Base-by-base conservation (phyloP, 2,888 invertebrate species). In the Eremobia ochroleuca region DNA sequence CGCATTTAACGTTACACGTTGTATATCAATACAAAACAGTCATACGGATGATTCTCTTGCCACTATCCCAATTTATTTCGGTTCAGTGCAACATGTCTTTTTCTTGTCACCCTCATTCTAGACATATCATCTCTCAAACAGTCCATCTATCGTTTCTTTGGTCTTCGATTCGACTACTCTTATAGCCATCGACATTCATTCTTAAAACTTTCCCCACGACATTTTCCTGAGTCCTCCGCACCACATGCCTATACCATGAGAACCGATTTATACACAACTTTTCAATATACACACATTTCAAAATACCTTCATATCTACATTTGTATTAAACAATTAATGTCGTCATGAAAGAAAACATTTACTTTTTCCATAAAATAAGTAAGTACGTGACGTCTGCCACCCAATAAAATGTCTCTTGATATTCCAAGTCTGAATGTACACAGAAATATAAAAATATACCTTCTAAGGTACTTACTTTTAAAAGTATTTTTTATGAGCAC, bases 401-500 rank as follows among this genome's bases (percentile, higher is more conserved):
- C 59, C 28, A 43, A 76, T 76, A 28, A 68, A 76, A 68, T 28
- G 1, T 34, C 3, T 43, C 28, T 37, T 64, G 37, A 64, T 58
- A 64, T 75, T 75, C 46, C 25, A 62, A 74, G 34, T 58, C 15
- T 34, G 37, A 28, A 55, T 11, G 21, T 34, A n/a, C 61, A 55
- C 15, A 62, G 21, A 46, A 73, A 61, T 79, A 79, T 65, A 73
- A 49, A 70, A 34, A 34, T 62, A 2, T 55, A 43, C 21, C 6
- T 15, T 28, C 52, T 11, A 11, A 31, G 21, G 15, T 28, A 61
- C 43, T n/a, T 46, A 34, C 25, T 79, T 65, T 59, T 73, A 65
- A 58, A 69, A 64, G 68, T 82, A 69, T 43, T 62, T 69, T 76
- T 68, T 62, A 64, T 52, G 58, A 67, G 55, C 82, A 82, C 67